These are phyloP conservation scores for Gasterosteus aculeatus DNA, from an alignment of 2,113 vertebrate genomes.

Conservation along the genomic window DNA sequence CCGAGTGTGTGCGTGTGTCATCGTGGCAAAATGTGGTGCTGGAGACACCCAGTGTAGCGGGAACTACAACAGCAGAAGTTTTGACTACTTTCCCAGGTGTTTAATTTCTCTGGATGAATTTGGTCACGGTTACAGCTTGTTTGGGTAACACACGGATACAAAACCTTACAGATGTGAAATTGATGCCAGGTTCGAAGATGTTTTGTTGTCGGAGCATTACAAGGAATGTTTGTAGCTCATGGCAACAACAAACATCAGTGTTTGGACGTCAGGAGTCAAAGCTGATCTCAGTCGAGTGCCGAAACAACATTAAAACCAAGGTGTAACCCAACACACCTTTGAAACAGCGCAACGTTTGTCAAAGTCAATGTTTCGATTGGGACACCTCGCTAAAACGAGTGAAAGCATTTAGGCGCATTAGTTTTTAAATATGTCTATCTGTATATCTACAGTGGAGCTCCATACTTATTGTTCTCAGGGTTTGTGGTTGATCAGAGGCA, in stretches of 20 bases:
- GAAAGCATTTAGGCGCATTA: not conserved
- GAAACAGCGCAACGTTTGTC: not conserved
- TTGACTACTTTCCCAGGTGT: no score
- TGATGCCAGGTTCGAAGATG: no score
- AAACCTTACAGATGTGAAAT: no score
- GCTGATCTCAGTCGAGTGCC: not conserved
- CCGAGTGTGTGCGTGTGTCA: no score
- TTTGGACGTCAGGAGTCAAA: not conserved
- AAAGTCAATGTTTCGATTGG: not conserved
- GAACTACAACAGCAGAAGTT: no score
- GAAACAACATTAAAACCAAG: not conserved
- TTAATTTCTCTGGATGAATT: no score
- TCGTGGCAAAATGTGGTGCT: no score
- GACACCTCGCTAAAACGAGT: not conserved
- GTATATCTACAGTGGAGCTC: not conserved
- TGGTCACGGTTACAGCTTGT: no score
- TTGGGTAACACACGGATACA: no score
- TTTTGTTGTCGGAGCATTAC: not conserved
- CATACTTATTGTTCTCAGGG: not conserved
- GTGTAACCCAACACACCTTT: not conserved
- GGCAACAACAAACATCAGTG: not conserved
- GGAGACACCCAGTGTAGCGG: no score
- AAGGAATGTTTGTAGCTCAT: not conserved
- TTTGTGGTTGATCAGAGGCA: not conserved
- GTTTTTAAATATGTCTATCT: not conserved